Percentiles rank a stretch among this genome's conserved stretches.
These are phyloP conservation scores for Poeciliopsis prolifica DNA, from an alignment of 2,113 vertebrate species.

Conservation along the genomic window DNA sequence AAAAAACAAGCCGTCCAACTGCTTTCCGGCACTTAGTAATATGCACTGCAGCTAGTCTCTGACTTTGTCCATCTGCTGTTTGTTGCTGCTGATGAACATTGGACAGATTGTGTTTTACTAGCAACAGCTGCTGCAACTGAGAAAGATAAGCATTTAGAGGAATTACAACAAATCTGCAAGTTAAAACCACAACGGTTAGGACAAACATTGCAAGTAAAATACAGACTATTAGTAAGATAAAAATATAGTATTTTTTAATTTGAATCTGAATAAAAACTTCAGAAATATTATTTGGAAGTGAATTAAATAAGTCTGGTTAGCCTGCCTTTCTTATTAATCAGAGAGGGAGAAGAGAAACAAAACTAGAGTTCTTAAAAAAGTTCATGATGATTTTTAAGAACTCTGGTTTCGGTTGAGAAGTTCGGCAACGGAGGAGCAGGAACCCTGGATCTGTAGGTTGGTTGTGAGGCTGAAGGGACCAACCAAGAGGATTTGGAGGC, in stretches of 20 bases:
- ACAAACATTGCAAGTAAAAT: neutral
- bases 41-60: neutral
- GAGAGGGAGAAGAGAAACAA: too few relatives aligned
- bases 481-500: too few relatives aligned
- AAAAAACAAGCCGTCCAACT: neutral
- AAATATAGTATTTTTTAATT: too few relatives aligned
- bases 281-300: neutral
- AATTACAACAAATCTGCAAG: neutral
- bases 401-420: too few relatives aligned
- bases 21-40: neutral
- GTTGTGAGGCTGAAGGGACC: too few relatives aligned
- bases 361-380: too few relatives aligned
- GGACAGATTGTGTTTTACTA: conserved; percentile 15
- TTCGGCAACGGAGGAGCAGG: too few relatives aligned
- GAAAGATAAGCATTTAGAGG: neutral
- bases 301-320: neutral
- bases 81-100: conserved; percentile 5
- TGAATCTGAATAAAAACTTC: neutral
- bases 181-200: neutral
- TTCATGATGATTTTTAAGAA: too few relatives aligned
- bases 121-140: conserved; percentile 10
- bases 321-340: neutral
- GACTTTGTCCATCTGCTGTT: conserved; percentile 19
- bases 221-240: neutral
- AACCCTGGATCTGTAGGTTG: too few relatives aligned